phyloP scores from a whole-genome alignment of 2,797 vertebrate species.

The Chaunax sp. region DNA sequence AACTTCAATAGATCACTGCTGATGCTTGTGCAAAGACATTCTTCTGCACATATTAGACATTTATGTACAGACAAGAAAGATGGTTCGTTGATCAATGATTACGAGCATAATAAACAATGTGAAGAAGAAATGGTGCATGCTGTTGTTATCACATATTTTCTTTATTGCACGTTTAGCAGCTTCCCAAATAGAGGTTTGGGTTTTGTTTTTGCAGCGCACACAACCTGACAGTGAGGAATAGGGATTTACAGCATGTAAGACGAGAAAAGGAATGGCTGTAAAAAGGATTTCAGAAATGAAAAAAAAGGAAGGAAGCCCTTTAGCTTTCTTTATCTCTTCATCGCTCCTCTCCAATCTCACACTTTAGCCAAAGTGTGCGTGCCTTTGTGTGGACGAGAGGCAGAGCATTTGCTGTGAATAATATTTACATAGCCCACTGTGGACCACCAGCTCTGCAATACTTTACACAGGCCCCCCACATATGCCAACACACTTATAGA shows the following conservation, averaged over 20 bases:
- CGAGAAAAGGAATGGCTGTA: neutral
- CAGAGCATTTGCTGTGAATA: conserved; percentile 58
- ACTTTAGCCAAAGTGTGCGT: conserved; percentile 12
- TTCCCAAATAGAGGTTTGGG: conserved; percentile 4
- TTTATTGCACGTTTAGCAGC: conserved; percentile 7
- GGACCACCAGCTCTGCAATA: conserved; percentile 69
- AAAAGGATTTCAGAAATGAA: neutral
- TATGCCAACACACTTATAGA: conserved; percentile 15
- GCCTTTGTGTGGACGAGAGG: conserved; percentile 50
- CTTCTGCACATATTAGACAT: conserved; percentile 8
- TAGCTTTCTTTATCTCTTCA: conserved; percentile 13
- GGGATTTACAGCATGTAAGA: neutral
- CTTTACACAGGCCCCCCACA: conserved; percentile 51
- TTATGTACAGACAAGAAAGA: neutral
- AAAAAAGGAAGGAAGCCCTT: neutral
- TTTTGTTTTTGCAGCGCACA: neutral
- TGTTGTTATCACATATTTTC: conserved; percentile 24
- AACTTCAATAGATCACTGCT: neutral
- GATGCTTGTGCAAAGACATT: conserved; percentile 4
- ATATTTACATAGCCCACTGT: conserved; percentile 73
- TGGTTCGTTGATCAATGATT: conserved; percentile 28
- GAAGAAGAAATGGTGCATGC: conserved; percentile 9
- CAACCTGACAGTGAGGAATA: conserved; percentile 5
- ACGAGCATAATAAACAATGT: conserved; percentile 33
- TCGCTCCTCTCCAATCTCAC: conserved; percentile 1